Base-by-base conservation (phyloP, 2,888 invertebrate species). In the Pammene fasciana region DNA sequence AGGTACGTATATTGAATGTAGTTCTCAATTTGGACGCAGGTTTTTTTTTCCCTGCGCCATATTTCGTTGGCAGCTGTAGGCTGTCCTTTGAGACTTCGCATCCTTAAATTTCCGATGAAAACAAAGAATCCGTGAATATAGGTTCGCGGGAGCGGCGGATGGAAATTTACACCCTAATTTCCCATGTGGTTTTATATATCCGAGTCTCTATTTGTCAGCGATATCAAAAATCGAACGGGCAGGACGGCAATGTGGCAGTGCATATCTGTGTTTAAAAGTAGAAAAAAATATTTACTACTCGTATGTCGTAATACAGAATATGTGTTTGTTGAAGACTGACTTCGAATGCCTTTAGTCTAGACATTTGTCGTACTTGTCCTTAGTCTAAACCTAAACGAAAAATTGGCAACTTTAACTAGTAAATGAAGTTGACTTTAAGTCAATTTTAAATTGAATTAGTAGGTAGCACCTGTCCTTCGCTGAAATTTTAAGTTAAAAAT, bases 121-220 rank as follows among this genome's bases (percentile, higher is more conserved):
- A 91, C 92, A 92, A 91, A 83, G 90, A 92, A 89, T 86, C 82
- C 86, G 79, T 79, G 89, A 86, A 87, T 88, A 84, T 83, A 88
- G 86, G 84, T 87, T 84, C 83, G 83, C 83, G 82, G 75, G 82
- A 86, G 79, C 82, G 84, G 79, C 81, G 86, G 89, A 88, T 88
- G 86, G 82, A 90, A 90, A 91, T 93, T 92, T 92, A 90, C 90
- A 90, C 91, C 86, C 90, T 92, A 92, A 93, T 93, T 92, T 93
- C 93, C 93, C 93, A 78, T 72, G 93, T 84, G 93, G 79, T 81
- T 88, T 82, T 82, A 67, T 61, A 67, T 57, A 62, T 45, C 55
- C 75, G 82, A 82, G 79, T 81, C 80, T 78, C 79, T 85, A 85
- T 87, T 88, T 87, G 88, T 90, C 88, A 88, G 86, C 80, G 76